These are phyloP conservation scores for Danionella cerebrum DNA, from an alignment of 2,113 vertebrate genomes.

Conservation along the genomic window DNA sequence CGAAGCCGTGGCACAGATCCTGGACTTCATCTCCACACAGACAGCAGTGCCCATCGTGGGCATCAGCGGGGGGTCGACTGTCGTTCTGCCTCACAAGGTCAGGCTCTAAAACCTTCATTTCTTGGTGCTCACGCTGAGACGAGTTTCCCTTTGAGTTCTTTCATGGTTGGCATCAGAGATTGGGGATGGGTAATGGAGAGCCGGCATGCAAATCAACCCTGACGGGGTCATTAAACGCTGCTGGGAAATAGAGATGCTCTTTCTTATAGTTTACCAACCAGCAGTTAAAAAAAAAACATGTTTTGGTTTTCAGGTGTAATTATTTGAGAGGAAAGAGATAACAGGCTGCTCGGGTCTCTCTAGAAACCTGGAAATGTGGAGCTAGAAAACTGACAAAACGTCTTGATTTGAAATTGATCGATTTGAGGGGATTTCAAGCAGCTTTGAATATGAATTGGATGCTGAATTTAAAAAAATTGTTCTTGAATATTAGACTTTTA, in stretches of 20 bases:
- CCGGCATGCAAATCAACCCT: background rate
- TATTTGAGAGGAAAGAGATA: too few species aligned
- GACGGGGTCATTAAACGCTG: background rate
- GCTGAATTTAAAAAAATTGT: too few species aligned
- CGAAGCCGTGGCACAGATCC: conserved; percentile 89
- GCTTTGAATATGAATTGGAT: too few species aligned
- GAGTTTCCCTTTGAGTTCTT: background rate
- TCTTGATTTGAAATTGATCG: too few species aligned
- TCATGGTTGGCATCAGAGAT: background rate
- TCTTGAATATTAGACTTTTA: too few species aligned
- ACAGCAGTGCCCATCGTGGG: conserved; percentile 87
- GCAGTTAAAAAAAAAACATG: too few species aligned
- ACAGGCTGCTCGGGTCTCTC: too few species aligned
- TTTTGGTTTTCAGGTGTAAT: too few species aligned
- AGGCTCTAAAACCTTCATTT: conserved; percentile 10
- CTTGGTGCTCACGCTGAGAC: background rate
- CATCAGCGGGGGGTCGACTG: conserved; percentile 90
- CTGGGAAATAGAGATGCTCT: background rate
- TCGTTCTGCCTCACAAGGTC: conserved; percentile 93
- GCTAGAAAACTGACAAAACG: too few species aligned
- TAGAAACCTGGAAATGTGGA: too few species aligned
- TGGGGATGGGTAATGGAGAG: background rate
- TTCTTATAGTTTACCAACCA: too few species aligned
- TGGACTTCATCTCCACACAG: conserved; percentile 94
- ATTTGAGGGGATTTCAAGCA: too few species aligned